These are phyloP conservation scores for Puma concolor DNA, from an alignment of 2,113 vertebrate genomes.

Conservation along the genomic window DNA sequence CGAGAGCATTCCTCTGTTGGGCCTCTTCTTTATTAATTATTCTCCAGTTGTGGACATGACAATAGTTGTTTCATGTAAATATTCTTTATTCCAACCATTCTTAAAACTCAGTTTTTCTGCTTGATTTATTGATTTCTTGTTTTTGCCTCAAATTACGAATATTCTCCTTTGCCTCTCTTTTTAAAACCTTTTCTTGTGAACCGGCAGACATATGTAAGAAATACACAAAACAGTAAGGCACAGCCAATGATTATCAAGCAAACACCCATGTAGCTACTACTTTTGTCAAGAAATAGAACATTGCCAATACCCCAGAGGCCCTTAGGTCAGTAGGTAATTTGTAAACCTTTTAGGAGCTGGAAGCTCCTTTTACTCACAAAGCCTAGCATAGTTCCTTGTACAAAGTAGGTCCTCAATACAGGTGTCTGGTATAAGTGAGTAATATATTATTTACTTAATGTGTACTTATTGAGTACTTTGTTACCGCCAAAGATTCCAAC, in stretches of 20 bases:
- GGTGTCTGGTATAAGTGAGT: not conserved
- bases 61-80: not conserved
- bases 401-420: not conserved
- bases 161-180: not conserved
- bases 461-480: not conserved
- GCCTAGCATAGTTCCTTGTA: not conserved
- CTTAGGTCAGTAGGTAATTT: not conserved
- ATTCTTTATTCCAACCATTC: not conserved
- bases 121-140: not conserved
- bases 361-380: not conserved
- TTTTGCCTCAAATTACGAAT: not conserved
- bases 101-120: not conserved
- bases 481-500: too few relatives aligned
- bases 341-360: not conserved
- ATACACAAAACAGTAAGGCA: not conserved
- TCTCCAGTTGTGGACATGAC: not conserved
- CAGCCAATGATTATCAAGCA: too few relatives aligned
- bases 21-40: not conserved
- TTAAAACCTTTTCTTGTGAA: not conserved
- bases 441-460: not conserved
- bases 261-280: too few relatives aligned
- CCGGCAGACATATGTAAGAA: not conserved
- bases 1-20: not conserved
- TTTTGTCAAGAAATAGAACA: not conserved
- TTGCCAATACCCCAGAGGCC: not conserved